These are phyloP conservation scores for Orchestes rusci DNA, from an alignment of 2,888 invertebrate species.

Conservation along the genomic window DNA sequence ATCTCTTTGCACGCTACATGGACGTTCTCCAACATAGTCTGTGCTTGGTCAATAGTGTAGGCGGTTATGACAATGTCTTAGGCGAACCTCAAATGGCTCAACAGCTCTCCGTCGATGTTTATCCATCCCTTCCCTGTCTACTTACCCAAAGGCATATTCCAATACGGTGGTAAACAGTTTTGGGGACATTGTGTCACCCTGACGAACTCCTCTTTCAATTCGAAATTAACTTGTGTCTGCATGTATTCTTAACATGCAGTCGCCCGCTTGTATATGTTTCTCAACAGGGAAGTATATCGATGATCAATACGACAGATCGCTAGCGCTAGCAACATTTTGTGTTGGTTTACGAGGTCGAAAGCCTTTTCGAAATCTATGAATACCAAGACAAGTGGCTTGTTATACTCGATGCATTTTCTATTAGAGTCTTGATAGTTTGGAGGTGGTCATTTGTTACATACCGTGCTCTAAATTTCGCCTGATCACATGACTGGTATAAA, in stretches of 20 bases:
- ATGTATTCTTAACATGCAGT: not conserved
- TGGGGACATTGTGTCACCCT: constrained; percentile 5
- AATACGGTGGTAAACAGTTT: constrained; percentile 3
- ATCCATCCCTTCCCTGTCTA: constrained; percentile 13
- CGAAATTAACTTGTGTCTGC: constrained; percentile 3
- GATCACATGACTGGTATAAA: not conserved
- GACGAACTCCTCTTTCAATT: constrained; percentile 6
- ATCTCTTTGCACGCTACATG: not conserved
- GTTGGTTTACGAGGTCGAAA: not conserved
- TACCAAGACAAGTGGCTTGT: not conserved
- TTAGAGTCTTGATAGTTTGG: not conserved
- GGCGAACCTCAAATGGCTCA: constrained; percentile 16
- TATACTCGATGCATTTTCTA: constrained; percentile 2
- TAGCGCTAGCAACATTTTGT: not conserved
- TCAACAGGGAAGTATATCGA: not conserved
- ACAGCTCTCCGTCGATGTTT: constrained; percentile 14
- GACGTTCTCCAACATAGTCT: constrained; percentile 1
- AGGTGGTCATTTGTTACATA: not conserved
- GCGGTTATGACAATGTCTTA: constrained; percentile 15
- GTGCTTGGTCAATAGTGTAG: constrained; percentile 3
- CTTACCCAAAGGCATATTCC: not conserved
- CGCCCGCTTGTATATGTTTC: not conserved
- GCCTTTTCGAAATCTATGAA: not conserved
- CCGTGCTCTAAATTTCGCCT: not conserved
- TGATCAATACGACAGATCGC: not conserved